Evolutionary conservation across 1,140 invertebrate genomes (phyloP), one percentile per base, ranked within the genome.

Genomic region (Phymastichus coffea): DNA sequence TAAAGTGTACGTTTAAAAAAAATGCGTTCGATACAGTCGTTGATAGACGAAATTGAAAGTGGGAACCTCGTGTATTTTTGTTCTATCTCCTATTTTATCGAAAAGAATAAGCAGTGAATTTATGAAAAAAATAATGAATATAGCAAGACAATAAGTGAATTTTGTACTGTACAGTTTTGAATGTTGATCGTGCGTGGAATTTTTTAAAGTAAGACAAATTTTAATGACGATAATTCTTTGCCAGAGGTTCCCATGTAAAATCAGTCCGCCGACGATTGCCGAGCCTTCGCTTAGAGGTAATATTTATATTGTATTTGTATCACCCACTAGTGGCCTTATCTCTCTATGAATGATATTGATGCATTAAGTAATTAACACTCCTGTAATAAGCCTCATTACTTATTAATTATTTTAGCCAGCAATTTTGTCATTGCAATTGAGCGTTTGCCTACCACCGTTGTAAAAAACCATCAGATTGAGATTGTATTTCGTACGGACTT

Each of bases 261-360:
- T 59, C 20, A 9, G 48, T 59, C 38, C 38, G 58, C 63, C 61
- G 63, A 70, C 66, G 63, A 66, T 74, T 72, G 64, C 65, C 63
- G 63, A 66, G 66, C 60, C 51, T 67, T 68, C 65, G 69, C 67
- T 65, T 75, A 76, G 66, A 52, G 66, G 65, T 72, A 74, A 72
- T 71, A 73, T 75, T 78, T 77, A 72, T 75, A 77, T 75, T 71
- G 52, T 72, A 78, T 71, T 77, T 77, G 68, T 78, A 78, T 76
- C 66, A 79, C 66, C 77, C 69, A 73, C 70, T 80, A 79, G 78
- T 79, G 78, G 78, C 78, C 78, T 80, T 80, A 79, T 72, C 72
- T 55, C 22, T 78, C 64, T 67, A 67, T 73, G 72, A 74, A 66
- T 71, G 67, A 68, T 68, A 70, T 56, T 43, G 40, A 70, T 65